phyloP scores from a whole-genome alignment of 2,113 vertebrate genomes.

The Alectura lathami region DNA sequence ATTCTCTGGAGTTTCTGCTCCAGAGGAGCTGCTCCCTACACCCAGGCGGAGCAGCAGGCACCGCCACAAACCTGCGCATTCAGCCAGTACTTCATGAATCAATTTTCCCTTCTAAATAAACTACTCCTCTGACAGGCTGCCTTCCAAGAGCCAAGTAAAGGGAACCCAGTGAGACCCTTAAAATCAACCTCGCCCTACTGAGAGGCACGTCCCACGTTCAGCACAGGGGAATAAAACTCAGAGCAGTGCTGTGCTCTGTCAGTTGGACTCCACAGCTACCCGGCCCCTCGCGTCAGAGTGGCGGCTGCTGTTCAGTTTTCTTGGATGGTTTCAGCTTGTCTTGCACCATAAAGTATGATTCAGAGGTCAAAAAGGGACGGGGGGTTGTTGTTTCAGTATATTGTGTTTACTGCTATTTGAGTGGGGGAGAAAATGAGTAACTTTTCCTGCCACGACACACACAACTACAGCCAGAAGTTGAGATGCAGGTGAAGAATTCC shows the following conservation, averaged over 20 bases:
- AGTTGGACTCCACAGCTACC: too few species aligned
- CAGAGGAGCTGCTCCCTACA: neutral
- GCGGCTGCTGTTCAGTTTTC: neutral
- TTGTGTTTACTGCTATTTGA: neutral
- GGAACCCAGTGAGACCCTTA: neutral
- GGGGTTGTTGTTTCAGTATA: neutral
- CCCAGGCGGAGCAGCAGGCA: rapidly evolving
- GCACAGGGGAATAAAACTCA: neutral
- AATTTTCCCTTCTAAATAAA: neutral
- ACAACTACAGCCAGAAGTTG: rapidly evolving
- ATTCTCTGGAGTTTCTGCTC: neutral
- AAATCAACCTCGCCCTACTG: neutral
- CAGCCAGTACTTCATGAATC: neutral
- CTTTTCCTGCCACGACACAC: neutral
- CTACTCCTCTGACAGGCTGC: neutral
- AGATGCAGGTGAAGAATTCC: neutral
- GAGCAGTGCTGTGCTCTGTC: neutral
- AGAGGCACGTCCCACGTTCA: neutral
- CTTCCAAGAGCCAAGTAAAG: neutral
- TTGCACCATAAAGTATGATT: neutral
- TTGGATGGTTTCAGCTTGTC: neutral
- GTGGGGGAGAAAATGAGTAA: neutral
- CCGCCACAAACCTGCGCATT: rapidly evolving
- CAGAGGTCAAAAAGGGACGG: neutral
- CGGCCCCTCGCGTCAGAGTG: neutral